Conservation (phyloP, 1,140 invertebrate genomes). For the Drosophila grimshawi region DNA sequence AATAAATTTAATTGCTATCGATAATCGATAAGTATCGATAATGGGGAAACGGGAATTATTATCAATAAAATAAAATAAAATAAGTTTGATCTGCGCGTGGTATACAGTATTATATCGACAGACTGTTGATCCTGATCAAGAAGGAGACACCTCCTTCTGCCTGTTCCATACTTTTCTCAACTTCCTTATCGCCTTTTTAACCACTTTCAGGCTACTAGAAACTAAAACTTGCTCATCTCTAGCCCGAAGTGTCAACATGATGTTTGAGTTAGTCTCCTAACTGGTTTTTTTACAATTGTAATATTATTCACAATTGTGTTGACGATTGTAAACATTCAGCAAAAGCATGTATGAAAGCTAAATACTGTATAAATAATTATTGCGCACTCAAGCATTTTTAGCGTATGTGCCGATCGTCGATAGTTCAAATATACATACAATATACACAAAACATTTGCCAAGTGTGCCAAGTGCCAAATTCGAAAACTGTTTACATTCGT, state of each 20-base stretch:
- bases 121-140: too few species aligned
- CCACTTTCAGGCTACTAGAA: too few species aligned
- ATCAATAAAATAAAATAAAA: too few species aligned
- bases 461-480: conserved; percentile 59
- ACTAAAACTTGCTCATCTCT: not conserved
- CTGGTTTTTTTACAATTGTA: conserved; percentile 63
- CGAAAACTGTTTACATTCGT: conserved; percentile 38
- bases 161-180: too few species aligned
- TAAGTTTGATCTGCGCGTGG: too few species aligned
- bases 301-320: conserved; percentile 58
- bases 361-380: conserved; percentile 54
- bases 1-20: not conserved
- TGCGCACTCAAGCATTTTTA: conserved; percentile 65
- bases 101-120: too few species aligned
- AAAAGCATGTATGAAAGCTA: conserved; percentile 1
- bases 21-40: not conserved
- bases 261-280: conserved; percentile 34
- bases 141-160: too few species aligned
- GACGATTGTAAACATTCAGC: conserved; percentile 45
- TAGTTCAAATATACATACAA: conserved; percentile 13
- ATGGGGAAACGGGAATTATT: too few species aligned
- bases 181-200: too few species aligned
- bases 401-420: conserved; percentile 27
- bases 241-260: conserved; percentile 26
- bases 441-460: conserved; percentile 15